phyloP scores from a whole-genome alignment of 2,797 vertebrate species.

The Sebastes diaconus region DNA sequence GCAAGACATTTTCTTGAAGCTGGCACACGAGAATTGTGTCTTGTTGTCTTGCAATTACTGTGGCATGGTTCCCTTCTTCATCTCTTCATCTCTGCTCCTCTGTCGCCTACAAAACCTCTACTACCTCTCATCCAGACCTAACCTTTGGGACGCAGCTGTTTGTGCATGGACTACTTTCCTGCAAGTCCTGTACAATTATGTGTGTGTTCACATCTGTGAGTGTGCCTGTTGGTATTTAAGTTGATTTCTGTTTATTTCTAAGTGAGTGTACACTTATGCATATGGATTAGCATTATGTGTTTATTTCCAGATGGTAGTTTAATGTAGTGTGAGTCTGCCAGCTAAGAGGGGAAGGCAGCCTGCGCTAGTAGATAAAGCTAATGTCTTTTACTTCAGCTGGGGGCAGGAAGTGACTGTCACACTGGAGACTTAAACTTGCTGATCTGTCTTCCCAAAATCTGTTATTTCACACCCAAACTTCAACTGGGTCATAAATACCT shows the following conservation, averaged over 20 bases:
- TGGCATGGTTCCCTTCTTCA: neutral
- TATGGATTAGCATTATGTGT: conserved; percentile 62
- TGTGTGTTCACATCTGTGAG: neutral
- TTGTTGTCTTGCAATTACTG: neutral
- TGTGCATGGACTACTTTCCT: conserved; percentile 6
- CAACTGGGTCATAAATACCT: conserved; percentile 36
- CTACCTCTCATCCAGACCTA: neutral
- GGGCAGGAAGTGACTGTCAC: conserved; percentile 46
- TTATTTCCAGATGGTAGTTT: conserved; percentile 61
- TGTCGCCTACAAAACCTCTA: neutral
- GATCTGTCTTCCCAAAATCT: conserved; percentile 24
- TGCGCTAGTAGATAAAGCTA: conserved; percentile 57
- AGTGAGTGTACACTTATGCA: conserved; percentile 50
- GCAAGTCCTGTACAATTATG: neutral
- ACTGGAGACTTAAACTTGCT: conserved; percentile 23
- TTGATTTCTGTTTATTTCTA: conserved; percentile 55
- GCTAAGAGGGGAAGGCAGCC: conserved; percentile 48
- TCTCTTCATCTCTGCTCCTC: neutral
- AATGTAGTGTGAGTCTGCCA: conserved; percentile 50
- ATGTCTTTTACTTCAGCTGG: conserved; percentile 56
- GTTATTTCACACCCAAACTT: conserved; percentile 30
- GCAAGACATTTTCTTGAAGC: conserved; percentile 4
- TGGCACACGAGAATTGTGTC: neutral
- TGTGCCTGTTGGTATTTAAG: conserved; percentile 25
- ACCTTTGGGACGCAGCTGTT: conserved; percentile 11